Base-by-base conservation (phyloP, 2,888 invertebrate species). In the Tipula confusa region DNA sequence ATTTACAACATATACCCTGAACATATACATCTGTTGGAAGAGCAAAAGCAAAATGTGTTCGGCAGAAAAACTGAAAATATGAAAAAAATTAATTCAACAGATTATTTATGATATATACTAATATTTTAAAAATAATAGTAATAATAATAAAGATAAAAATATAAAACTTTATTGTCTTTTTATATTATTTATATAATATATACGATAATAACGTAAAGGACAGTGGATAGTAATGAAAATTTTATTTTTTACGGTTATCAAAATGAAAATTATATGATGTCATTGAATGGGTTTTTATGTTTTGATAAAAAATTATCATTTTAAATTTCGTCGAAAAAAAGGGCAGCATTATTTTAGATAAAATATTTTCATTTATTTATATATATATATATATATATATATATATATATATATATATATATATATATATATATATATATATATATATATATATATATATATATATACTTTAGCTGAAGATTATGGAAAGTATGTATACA, bases 81-180 rank as follows among this genome's bases (percentile, higher is more conserved):
- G 24, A n/a, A 64, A n/a, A n/a, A n/a, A 64, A 64, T 64, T 64
- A 64, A 64, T 64, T 64, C 64, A 64, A 64, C 64, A 64, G 64
- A 64, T 64, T 64, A 64, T 64, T 64, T 64, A 64, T 24, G 64
- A 64, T 64, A 64, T 38, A 13, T 38, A n/a, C n/a, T n/a, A n/a
- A n/a, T 31, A 31, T 31, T 43, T 43, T n/a, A 43, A 43, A 43
- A 43, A 5, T 11, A 36, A 33, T n/a, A n/a, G n/a, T n/a, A 33
- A 33, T 9, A 6, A 33, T 33, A 43, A 43, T n/a, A n/a, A 43
- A 43, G 7, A 24, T n/a, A 43, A 43, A n/a, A 43, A 43, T 43
- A 64, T 24, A 64, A 64, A 64, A 64, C 64, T 64, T 64, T 64
- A 64, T 64, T 64, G 24, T 24, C 64, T 64, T 64, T 64, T 64